Base-by-base conservation (phyloP, 2,888 invertebrate species). In the Caradrina clavipalpis region DNA sequence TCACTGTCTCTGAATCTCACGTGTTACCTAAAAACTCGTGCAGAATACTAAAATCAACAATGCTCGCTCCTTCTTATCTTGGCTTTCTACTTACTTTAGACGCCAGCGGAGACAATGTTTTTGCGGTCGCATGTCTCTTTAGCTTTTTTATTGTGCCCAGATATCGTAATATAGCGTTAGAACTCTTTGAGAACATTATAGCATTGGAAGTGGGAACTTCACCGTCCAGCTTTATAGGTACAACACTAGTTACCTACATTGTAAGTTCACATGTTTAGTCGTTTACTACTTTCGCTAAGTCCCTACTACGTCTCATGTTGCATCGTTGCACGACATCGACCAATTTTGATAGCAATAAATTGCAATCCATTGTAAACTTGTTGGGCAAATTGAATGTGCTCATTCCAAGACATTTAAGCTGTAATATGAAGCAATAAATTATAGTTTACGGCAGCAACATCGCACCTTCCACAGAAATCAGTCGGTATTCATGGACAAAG, bases 11-110 rank as follows among this genome's bases (percentile, higher is more conserved):
- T 59, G 50, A 53, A 73, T 63, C 65, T 57, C 66, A 79, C 72
- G 72, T 76, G 72, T 65, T 73, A 65, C 61, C 45, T 47, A 70
- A 71, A 64, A 76, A 57, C 82, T 71, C 73, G 78, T 58, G 73
- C 54, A 62, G 83, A 82, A 83, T 84, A 84, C 82, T 83, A 80
- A 84, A 73, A 82, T 82, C 82, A 82, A 80, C 76, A 80, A 71
- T 57, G 72, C 72, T 73, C 65, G 70, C 58, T 77, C 68, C 49
- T 58, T 69, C 84, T 80, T 84, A 84, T 83, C 84, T 82, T 65
- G 53, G 63, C 58, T 82, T 58, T 72, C 73, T 71, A 77, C 84
- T 77, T 75, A 82, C 71, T 82, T 75, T 58, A 80, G 68, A 69
- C 42, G 69, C 63, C 65, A 64, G 69, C 7, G 62, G 84, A 77